Conservation (phyloP, 53 echinoderm and acorn worm genomes). For the Pentamera pediparva region DNA sequence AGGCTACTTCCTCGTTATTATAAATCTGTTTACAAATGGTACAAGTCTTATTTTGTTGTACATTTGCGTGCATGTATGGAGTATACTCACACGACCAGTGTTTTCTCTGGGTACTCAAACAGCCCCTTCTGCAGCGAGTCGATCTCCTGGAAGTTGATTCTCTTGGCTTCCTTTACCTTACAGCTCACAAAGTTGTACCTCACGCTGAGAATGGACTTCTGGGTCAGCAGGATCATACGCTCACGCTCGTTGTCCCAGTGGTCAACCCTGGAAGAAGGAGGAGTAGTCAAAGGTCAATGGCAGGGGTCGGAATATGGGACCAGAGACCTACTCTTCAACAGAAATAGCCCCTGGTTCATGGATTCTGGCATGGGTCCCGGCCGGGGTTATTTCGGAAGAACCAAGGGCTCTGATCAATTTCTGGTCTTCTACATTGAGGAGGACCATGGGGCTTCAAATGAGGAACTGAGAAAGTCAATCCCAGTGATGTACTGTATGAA, state of each 20-base stretch:
- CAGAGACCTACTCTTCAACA: background rate
- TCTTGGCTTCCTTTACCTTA: conserved; percentile 47
- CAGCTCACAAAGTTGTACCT: conserved; percentile 88
- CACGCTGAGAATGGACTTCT: conserved; percentile 56
- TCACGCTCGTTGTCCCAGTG: conserved; percentile 99
- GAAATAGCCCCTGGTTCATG: background rate
- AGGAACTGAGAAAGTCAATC: too few species aligned
- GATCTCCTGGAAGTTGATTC: conserved; percentile 46
- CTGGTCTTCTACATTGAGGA: too few species aligned
- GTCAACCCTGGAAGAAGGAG: conserved; percentile 55
- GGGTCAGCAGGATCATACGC: conserved; percentile 56
- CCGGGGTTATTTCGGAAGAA: background rate
- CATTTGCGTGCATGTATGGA: too few species aligned
- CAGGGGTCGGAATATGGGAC: too few species aligned
- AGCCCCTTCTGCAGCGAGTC: conserved; percentile 59
- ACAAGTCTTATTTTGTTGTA: too few species aligned
- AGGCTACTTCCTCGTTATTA: too few species aligned
- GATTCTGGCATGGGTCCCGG: background rate
- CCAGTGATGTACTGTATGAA: too few species aligned
- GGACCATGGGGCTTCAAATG: too few species aligned
- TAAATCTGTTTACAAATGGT: too few species aligned
- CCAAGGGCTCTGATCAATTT: too few species aligned
- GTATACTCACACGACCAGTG: conserved; percentile 53
- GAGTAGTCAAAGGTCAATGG: background rate
- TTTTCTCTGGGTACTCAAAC: conserved; percentile 86